phyloP scores from a whole-genome alignment of 2,888 invertebrate genomes.

The Spisula subtruncata region DNA sequence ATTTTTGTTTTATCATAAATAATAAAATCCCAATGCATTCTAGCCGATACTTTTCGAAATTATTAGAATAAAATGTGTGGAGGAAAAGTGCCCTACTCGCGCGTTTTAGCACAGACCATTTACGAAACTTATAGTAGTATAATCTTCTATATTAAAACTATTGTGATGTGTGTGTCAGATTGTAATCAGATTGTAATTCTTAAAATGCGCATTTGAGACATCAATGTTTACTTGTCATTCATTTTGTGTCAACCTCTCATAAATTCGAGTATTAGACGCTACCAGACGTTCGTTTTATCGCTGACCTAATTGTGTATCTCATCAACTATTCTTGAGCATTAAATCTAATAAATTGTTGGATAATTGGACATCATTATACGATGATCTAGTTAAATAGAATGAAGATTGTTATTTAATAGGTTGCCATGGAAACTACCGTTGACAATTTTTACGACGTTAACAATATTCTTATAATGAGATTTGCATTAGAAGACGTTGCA shows the following conservation, averaged over 20 bases:
- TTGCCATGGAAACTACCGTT: background rate
- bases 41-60: no score
- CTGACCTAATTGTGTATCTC: background rate
- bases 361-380: conserved; percentile 4
- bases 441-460: background rate
- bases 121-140: no score
- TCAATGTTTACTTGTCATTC: no score
- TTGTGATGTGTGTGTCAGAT: no score
- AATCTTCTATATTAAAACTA: no score
- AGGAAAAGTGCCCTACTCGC: no score
- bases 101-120: no score
- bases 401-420: conserved; percentile 7
- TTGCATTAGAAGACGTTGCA: background rate
- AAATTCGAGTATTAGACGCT: background rate
- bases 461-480: background rate
- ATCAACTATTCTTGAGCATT: background rate
- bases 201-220: no score
- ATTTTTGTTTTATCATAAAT: no score
- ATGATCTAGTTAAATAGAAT: conserved; percentile 15
- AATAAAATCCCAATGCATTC: no score
- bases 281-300: background rate
- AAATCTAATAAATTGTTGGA: background rate
- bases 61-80: no score
- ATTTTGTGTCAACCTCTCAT: background rate
- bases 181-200: no score